Percentiles rank a stretch among this genome's conserved stretches.
Conservation (phyloP, 2,888 invertebrate genomes). For the Entomobrya multifasciata region DNA sequence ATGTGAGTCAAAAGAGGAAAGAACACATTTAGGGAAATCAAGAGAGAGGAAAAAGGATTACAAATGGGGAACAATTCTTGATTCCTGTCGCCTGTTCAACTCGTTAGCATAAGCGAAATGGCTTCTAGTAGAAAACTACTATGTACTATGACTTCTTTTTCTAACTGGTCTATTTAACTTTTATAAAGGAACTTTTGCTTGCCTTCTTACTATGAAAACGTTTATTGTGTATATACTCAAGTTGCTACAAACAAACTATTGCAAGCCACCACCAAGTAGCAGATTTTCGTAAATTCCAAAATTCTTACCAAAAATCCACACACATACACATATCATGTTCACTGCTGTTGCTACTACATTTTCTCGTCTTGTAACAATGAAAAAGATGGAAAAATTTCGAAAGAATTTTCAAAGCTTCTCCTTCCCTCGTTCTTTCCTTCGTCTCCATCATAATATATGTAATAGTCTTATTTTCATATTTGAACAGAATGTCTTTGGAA, state of each 20-base stretch:
- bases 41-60: constrained; percentile 78
- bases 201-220: no score
- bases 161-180: constrained; percentile 27
- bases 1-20: constrained; percentile 69
- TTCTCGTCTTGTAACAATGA: not conserved
- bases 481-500: not conserved
- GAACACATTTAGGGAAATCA: constrained; percentile 76
- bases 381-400: constrained; percentile 18
- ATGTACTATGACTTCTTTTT: constrained; percentile 23
- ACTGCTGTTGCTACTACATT: constrained; percentile 47
- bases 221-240: no score
- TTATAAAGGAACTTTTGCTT: constrained; percentile 37
- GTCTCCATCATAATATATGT: not conserved
- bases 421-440: not conserved
- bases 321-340: constrained; percentile 57
- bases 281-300: constrained; percentile 59
- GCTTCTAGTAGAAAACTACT: constrained; percentile 67
- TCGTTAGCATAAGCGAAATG: constrained; percentile 80
- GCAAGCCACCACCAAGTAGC: constrained; percentile 28
- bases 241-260: constrained; percentile 18
- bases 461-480: constrained; percentile 37
- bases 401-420: not conserved
- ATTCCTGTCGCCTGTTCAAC: constrained; percentile 79
- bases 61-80: constrained; percentile 79
- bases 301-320: constrained; percentile 55